These are phyloP conservation scores for Tenebrosternarchus preto DNA, from an alignment of 2,113 vertebrate species.

Conservation along the genomic window DNA sequence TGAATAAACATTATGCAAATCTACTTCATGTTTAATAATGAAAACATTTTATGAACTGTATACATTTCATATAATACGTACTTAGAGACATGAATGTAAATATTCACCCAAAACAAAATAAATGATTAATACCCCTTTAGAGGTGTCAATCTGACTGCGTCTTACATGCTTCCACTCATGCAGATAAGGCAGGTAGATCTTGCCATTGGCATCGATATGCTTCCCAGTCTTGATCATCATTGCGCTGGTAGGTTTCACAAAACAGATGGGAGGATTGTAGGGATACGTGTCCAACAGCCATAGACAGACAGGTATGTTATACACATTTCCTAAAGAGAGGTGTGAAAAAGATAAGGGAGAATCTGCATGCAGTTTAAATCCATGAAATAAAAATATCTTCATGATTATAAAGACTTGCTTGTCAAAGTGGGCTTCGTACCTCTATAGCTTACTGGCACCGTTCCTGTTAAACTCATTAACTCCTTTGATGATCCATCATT, in stretches of 20 bases:
- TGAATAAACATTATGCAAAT: no score
- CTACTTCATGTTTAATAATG: no score
- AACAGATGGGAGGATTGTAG: slow-evolving; percentile 97
- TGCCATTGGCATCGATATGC: slow-evolving; percentile 97
- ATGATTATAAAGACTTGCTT: not conserved
- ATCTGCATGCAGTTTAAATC: not conserved
- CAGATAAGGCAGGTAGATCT: slow-evolving; percentile 96
- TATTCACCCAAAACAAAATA: not conserved
- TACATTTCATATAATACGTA: no score
- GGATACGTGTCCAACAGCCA: slow-evolving; percentile 98
- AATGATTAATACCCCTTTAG: not conserved
- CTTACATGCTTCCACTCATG: slow-evolving; percentile 98
- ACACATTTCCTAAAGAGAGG: slow-evolving; percentile 83
- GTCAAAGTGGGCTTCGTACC: slow-evolving; percentile 70
- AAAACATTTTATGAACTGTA: no score
- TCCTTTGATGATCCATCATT: slow-evolving; percentile 94
- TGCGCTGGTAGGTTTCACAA: slow-evolving; percentile 96
- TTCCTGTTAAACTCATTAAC: slow-evolving; percentile 94
- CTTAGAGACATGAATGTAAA: no score
- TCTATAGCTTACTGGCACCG: slow-evolving; percentile 95
- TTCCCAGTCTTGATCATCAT: slow-evolving; percentile 99
- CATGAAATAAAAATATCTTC: not conserved
- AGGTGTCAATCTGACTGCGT: slow-evolving; percentile 44
- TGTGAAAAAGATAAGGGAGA: not conserved
- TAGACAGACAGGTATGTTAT: slow-evolving; percentile 96